Base-by-base conservation (phyloP, 2,797 vertebrate species). In the Varecia variegata region DNA sequence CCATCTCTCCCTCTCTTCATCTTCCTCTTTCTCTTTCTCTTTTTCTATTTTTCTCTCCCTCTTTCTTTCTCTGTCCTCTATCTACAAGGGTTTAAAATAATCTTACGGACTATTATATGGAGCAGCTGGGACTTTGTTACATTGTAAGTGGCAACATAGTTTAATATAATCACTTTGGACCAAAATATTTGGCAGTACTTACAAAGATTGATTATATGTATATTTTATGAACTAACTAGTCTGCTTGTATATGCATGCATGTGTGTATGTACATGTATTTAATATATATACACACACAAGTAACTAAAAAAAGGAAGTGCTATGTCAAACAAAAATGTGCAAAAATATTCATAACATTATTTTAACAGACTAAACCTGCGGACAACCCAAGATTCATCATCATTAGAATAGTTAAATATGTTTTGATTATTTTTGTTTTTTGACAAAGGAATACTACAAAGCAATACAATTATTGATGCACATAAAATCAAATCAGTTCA, bases 71-170 rank as follows among this genome's bases (percentile, higher is more conserved):
- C n/a, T n/a, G n/a, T n/a, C 32, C 9, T 62, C 30, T 54, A 15
- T 77, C 23, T 91, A 38, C 12, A 94, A 73, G 38, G 54, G 2
- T 65, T 86, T 71, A 54, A 86, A 90, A 47, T 80, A 80, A 45
- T 17, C n/a, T 23, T 35, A 23, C 52, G 13, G 18, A 20, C 7
- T 81, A 17, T 30, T 32, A 7, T 43, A 23, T 67, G 25, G 27
- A 40, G 67, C 23, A 74, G 30, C 25, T 21, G 27, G 14, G 32
- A 56, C 20, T 56, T 15, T 81, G 18, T 40, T 18, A 50, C 17
- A 58, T 68, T 60, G 8, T 58, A 92, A 43, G 21, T 58, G 13
- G n/a, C 6, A 58, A 32, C 12, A 38, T 74, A 56, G 23, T 82
- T 88, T 74, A 68, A 67, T 32, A 7, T 32, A 67, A 35, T 47